These are phyloP conservation scores for Callitettix versicolor DNA, from an alignment of 1,140 invertebrate genomes.

Conservation along the genomic window DNA sequence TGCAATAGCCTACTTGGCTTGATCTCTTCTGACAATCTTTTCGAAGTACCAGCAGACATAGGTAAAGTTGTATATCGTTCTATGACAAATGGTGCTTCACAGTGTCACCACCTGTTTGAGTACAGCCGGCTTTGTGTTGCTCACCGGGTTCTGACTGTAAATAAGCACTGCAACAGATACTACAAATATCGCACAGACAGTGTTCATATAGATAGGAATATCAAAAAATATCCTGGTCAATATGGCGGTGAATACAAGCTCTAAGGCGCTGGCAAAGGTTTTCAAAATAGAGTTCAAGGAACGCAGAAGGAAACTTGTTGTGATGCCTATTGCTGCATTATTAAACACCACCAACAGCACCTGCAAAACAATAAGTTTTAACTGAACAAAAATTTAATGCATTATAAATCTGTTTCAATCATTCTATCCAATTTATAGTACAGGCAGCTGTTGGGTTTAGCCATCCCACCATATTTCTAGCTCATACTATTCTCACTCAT, in stretches of 20 bases:
- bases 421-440: no score
- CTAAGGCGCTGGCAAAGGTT: constrained; percentile 89
- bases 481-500: no score
- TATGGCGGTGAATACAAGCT: constrained; percentile 82
- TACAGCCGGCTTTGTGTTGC: constrained; percentile 9
- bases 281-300: constrained; percentile 92
- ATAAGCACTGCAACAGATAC: constrained; percentile 74
- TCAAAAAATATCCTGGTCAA: constrained; percentile 81
- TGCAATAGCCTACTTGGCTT: no score
- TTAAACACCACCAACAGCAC: constrained; percentile 79
- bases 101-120: no score
- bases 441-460: no score
- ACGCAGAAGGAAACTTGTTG: constrained; percentile 88
- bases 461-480: no score
- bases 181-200: constrained; percentile 68
- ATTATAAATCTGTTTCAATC: no score
- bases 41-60: no score
- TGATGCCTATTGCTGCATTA: constrained; percentile 83
- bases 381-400: no score
- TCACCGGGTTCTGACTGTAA: constrained; percentile 83
- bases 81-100: no score
- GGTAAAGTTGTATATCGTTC: no score
- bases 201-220: constrained; percentile 76
- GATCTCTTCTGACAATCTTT: no score
- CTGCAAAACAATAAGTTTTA: constrained; percentile 29